phyloP scores from a whole-genome alignment of 2,113 vertebrate species.

The Charadrius vociferus region DNA sequence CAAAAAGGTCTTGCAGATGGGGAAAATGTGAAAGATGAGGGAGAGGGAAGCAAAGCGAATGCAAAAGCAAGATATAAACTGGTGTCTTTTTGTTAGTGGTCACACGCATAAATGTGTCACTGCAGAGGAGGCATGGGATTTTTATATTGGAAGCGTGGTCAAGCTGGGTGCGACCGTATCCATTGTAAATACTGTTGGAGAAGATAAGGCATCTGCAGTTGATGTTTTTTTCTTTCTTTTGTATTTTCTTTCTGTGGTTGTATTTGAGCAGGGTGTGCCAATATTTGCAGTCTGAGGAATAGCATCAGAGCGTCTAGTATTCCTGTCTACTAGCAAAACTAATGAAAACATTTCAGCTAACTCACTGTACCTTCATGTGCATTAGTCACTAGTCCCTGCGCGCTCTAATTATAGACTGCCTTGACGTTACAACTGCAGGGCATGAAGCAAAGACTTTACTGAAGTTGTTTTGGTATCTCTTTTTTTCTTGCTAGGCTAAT shows the following conservation, averaged over 20 bases:
- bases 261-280: slow-evolving; percentile 14
- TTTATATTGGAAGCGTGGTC: neutral
- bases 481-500: neutral
- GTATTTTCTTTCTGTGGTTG: neutral
- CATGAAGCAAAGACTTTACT: neutral
- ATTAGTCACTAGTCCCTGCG: neutral
- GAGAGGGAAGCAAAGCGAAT: neutral
- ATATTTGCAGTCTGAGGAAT: slow-evolving; percentile 12
- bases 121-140: neutral
- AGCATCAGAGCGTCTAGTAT: neutral
- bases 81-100: neutral
- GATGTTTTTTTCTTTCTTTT: neutral
- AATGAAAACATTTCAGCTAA: slow-evolving; percentile 8
- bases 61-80: neutral
- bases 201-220: neutral
- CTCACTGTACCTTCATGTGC: neutral
- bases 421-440: neutral
- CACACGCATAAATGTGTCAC: accelerated
- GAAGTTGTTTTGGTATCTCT: neutral
- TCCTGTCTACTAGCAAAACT: neutral
- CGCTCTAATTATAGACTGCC: neutral
- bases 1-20: neutral
- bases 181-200: neutral
- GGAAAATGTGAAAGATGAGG: neutral
- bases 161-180: neutral